phyloP scores from a whole-genome alignment of 1,140 invertebrate genomes.

The Limonius californicus region DNA sequence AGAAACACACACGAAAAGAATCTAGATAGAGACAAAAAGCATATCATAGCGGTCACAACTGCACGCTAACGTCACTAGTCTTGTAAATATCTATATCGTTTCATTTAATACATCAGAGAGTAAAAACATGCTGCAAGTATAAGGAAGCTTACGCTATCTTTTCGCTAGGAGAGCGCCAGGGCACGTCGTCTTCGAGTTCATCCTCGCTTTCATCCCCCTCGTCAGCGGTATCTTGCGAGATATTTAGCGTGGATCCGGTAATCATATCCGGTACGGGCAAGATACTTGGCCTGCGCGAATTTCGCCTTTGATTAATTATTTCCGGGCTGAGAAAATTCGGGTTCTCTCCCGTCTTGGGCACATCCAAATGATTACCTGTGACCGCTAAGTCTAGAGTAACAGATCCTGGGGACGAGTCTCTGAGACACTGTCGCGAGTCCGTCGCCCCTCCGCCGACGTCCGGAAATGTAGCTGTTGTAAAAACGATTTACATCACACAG shows the following conservation, averaged over 20 bases:
- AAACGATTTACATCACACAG: neutral
- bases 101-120: neutral
- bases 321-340: conserved; percentile 78
- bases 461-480: conserved; percentile 37
- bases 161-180: conserved; percentile 83
- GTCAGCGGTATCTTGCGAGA: conserved; percentile 66
- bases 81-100: neutral
- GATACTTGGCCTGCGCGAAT: conserved; percentile 80
- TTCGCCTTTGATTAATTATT: conserved; percentile 68
- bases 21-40: conserved; percentile 23
- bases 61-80: conserved; percentile 9
- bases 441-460: conserved; percentile 44
- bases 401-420: conserved; percentile 58
- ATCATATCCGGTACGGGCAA: conserved; percentile 86
- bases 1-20: conserved; percentile 16
- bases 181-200: conserved; percentile 83
- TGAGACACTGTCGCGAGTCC: conserved; percentile 61
- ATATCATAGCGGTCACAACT: conserved; percentile 22
- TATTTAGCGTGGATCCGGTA: conserved; percentile 70
- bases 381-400: conserved; percentile 55
- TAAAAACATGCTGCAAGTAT: neutral
- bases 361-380: conserved; percentile 72
- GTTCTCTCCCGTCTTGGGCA: conserved; percentile 70
- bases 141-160: conserved; percentile 77
- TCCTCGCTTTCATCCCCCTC: conserved; percentile 80